phyloP scores from a whole-genome alignment of 2,113 vertebrate species.

The Aspidoscelis tigris region DNA sequence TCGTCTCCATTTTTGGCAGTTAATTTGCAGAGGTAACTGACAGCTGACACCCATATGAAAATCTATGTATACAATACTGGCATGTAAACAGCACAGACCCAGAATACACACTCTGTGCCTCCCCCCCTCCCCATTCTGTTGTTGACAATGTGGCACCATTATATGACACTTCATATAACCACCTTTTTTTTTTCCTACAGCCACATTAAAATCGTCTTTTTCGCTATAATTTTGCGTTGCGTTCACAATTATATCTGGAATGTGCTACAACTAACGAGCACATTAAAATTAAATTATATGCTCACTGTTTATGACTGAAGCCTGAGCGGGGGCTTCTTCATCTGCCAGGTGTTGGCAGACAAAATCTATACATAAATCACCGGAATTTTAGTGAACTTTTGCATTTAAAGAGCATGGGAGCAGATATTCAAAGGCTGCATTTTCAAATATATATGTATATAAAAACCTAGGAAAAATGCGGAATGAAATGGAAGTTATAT shows the following conservation, averaged over 20 bases:
- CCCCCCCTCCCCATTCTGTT: slow-evolving; percentile 84
- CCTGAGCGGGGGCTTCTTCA: slow-evolving; percentile 82
- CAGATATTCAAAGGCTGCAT: slow-evolving; percentile 65
- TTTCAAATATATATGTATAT: slow-evolving; percentile 8
- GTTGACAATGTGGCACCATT: slow-evolving; percentile 97
- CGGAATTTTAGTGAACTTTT: slow-evolving; percentile 79
- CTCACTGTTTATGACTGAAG: slow-evolving; percentile 86
- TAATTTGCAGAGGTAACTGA: slow-evolving; percentile 98
- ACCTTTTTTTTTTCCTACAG: slow-evolving; percentile 91
- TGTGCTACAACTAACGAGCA: slow-evolving; percentile 90
- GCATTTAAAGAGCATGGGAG: slow-evolving; percentile 72
- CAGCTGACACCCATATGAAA: slow-evolving; percentile 94
- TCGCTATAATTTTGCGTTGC: slow-evolving; percentile 93
- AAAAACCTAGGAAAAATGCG: slow-evolving; percentile 24
- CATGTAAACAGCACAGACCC: slow-evolving; percentile 98
- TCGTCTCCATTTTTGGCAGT: slow-evolving; percentile 95
- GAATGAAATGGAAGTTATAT: slow-evolving; percentile 52
- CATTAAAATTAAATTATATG: slow-evolving; percentile 91
- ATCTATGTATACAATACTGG: slow-evolving; percentile 97
- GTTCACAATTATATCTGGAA: slow-evolving; percentile 86
- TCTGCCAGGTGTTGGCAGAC: slow-evolving; percentile 86
- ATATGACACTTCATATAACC: slow-evolving; percentile 98
- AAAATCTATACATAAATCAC: slow-evolving; percentile 77
- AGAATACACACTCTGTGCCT: slow-evolving; percentile 92
- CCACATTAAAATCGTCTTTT: slow-evolving; percentile 99